A percentile compares a stretch with the other conserved stretches of the same genome.
These are phyloP conservation scores for Vireo griseus DNA, from an alignment of 2,797 vertebrate genomes.

Conservation along the genomic window DNA sequence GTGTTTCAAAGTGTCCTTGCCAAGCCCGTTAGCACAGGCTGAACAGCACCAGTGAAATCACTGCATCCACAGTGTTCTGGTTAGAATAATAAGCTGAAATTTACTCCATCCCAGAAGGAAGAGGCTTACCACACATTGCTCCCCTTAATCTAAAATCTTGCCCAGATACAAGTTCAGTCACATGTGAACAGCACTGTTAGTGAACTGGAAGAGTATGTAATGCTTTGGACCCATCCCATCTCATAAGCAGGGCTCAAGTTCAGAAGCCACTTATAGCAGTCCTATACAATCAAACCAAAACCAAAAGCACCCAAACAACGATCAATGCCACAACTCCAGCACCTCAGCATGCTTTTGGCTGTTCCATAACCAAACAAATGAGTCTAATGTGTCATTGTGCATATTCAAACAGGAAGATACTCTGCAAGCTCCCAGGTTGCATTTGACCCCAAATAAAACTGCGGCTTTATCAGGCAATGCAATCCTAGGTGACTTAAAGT, in stretches of 20 bases:
- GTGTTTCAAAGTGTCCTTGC: background rate
- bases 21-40: background rate
- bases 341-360: background rate
- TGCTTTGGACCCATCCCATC: background rate
- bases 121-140: background rate
- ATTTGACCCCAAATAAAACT: background rate
- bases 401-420: background rate
- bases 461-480: background rate
- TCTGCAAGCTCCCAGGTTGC: background rate
- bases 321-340: background rate
- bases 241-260: background rate
- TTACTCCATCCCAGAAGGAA: background rate
- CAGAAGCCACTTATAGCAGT: background rate
- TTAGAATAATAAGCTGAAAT: background rate
- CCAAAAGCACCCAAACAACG: background rate
- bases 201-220: background rate
- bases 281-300: background rate
- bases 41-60: background rate
- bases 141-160: background rate
- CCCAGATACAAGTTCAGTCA: background rate
- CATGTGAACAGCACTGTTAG: background rate
- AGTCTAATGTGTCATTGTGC: background rate
- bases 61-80: background rate
- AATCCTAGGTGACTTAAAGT: background rate
- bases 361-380: background rate